Base-by-base conservation (phyloP, 1,140 invertebrate genomes). In the Dendrolimus kikuchii region DNA sequence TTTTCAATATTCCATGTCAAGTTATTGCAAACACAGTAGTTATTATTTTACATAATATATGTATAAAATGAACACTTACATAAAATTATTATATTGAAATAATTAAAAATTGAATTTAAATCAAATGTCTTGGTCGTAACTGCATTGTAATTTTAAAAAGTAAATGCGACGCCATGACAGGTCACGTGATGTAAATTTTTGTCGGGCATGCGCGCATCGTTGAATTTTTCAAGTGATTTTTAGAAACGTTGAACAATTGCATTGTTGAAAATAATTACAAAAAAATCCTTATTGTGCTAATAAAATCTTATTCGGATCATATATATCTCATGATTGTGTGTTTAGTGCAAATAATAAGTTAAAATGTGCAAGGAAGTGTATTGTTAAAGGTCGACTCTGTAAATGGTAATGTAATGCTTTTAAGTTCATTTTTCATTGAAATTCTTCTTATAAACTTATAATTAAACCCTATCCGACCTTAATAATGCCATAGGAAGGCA, bases 151-250 rank as follows among this genome's bases (percentile, higher is more conserved):
- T 50, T 49, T 60, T 57, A 71, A 74, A 72, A 68, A 60, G 37
- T 56, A 44, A 50, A 42, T 49, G 46, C 52, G 81, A 86, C 82
- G 82, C 82, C 82, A 84, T 86, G 82, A 86, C 81, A 84, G 82
- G 72, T 86, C 82, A 86, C 82, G 82, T 86, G 82, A 86, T 78
- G 77, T 86, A 86, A 86, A 84, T 83, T 86, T 86, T 81, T 77
- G 74, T 81, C 71, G 72, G 82, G 73, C 82, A 86, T 86, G 82
- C 82, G 82, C 81, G 76, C 63, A 63, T 66, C 66, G 65, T 68
- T 69, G 70, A 77, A 74, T 81, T 81, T 82, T 82, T 71, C 60
- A 60, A 71, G 76, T 73, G 71, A 81, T 81, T 81, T 81, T 79
- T 58, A 74, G 23, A 51, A 83, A 82, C 77, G 71, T 67, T 74